Base-by-base conservation (phyloP, 2,888 invertebrate genomes). In the Formica aserva region DNA sequence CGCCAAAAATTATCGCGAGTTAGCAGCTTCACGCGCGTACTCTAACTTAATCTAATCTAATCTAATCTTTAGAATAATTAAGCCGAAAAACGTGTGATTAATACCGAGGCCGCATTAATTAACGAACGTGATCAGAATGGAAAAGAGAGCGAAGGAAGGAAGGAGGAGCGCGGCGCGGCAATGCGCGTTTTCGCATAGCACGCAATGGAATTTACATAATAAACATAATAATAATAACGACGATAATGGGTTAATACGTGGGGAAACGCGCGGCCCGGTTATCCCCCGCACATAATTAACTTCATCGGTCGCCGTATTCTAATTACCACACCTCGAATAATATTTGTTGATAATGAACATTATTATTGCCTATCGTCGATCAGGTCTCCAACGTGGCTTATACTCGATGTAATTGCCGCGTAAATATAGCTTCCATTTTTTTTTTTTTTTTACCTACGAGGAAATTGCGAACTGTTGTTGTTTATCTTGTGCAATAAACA, bases 311-410 rank as follows among this genome's bases (percentile, higher is more conserved):
- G 55, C 29, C 38, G 63, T 75, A 75, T 81, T 63, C 81, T 81
- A 81, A 81, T 81, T 81, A 81, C 63, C 76, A 76, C 32, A 62
- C 81, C 74, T 81, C 81, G 76, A 81, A 75, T 81, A 81, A 81
- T 81, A 75, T 81, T 81, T 75, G 81, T 75, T 75, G 81, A 75
- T 81, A 81, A 81, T 81, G 76, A 81, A 81, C 76, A 76, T 81
- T 81, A 81, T 75, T 74, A 65, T 65, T 75, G 81, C 38, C 41
- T 76, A 76, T 76, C 85, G 84, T 81, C 81, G 87, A 88, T 87
- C 85, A 38, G 62, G 48, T 76, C 55, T 41, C 48, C 76, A 38
- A 69, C 38, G 45, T 18, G 8, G 72, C 15, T 60, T 62, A 45
- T 62, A 26, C 29, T 41, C 48, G 9, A 52, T 75, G 80, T 52